Evolutionary conservation across 2,888 invertebrate genomes (phyloP).

Genomic region (Brenthis daphne): DNA sequence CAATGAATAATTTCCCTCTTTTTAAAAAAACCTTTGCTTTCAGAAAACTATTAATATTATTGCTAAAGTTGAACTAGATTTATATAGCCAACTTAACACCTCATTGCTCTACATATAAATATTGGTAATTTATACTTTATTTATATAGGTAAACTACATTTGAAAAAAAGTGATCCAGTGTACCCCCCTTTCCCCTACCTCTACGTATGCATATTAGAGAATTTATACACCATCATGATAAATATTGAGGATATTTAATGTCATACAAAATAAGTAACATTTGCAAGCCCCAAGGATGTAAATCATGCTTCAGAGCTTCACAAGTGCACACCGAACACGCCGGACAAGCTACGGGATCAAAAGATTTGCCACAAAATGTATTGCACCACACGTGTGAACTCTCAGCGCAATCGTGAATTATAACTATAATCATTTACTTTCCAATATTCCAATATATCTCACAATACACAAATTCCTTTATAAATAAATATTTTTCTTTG

Average conservation of each 20-base stretch:
- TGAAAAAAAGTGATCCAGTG: no score
- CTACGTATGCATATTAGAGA: neutral
- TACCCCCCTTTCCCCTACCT: no score
- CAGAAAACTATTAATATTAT: no score
- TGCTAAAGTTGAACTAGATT: no score
- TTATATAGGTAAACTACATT: no score
- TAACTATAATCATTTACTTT: conserved; percentile 54
- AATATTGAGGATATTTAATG: conserved; percentile 3
- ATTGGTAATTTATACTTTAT: no score
- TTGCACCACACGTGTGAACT: conserved; percentile 52
- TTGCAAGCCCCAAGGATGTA: conserved; percentile 31
- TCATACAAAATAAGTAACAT: neutral
- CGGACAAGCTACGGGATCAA: conserved; percentile 46
- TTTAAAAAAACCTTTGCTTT: no score
- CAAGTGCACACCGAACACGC: conserved; percentile 27
- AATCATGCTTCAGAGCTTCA: conserved; percentile 44
- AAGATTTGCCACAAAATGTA: conserved; percentile 52
- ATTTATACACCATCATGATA: neutral
- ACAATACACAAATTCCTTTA: conserved; percentile 46
- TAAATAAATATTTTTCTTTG: conserved; percentile 36
- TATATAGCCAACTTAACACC: no score
- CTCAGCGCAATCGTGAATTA: conserved; percentile 52
- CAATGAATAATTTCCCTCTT: no score
- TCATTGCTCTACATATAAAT: no score
- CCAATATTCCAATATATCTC: conserved; percentile 52